Evolutionary conservation across 2,113 vertebrate species (phyloP), one percentile per base, ranked within the genome.

Genomic region (Chaetodon auriga): DNA sequence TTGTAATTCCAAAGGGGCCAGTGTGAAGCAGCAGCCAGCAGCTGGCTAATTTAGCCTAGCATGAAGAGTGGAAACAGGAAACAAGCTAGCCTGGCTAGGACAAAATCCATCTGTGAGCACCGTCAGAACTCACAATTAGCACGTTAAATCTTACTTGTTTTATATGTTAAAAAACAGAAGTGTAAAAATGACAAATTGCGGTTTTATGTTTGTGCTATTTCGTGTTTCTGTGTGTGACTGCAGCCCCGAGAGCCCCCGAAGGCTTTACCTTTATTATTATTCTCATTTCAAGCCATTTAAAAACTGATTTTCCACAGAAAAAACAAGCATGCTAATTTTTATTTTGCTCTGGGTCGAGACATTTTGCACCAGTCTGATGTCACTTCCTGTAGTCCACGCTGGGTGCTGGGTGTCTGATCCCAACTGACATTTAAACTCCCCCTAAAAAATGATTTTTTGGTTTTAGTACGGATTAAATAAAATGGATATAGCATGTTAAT

Each of bases 1-100:
- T 23, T 78, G 18, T 71, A 48, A 65, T 43, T 61, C 13, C 49
- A 60, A 85, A 84, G 21, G 10, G 46, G 38, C 38, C 43, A 13
- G 23, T 71, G 23, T 49, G 1, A 61, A 64, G 30, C 62, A 57
- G 15, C 57, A 35, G 23, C 10, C 18, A 16, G 45, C 18, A 58
- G 54, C 19, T 0, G 7, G 62, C 35, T 61, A 61, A 60, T 1
- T 12, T 41, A 60, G 49, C n/a, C 5, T 25, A 66, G 11, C 62
- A 8, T n/a, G 13, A 61, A 45, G 30, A 43, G 15, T n/a, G 12
- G 51, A 23, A 68, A 46, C 2, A 2, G 18, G 13, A 45, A 78
- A 65, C 5, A 4, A 30, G 48, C 16, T 46, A 16, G 8, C 18
- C 12, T 65, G 51, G 43, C 57, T 62, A 0, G 19, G 30, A 53